These are phyloP conservation scores for Drosophila bifasciata DNA, from an alignment of 1,140 invertebrate species.

Conservation along the genomic window DNA sequence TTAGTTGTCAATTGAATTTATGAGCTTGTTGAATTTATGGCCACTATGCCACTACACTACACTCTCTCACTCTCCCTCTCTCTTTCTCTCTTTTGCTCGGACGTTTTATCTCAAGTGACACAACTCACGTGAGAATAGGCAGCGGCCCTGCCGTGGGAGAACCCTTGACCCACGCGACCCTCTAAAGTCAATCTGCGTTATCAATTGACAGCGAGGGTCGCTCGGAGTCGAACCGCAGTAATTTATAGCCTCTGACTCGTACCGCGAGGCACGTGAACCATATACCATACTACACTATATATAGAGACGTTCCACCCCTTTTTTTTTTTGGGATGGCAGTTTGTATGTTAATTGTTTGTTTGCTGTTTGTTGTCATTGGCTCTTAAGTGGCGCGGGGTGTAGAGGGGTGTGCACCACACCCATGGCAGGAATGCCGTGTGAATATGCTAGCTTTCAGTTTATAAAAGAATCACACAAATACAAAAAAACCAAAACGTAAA, in stretches of 20 bases:
- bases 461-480: constrained; percentile 30
- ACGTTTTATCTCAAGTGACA: constrained; percentile 61
- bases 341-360: constrained; percentile 82
- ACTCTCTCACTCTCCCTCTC: constrained; percentile 14
- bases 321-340: constrained; percentile 18
- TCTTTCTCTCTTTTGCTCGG: constrained; percentile 10
- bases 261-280: constrained; percentile 64
- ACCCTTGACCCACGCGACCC: constrained; percentile 36
- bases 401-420: constrained; percentile 4
- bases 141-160: constrained; percentile 1
- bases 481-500: constrained; percentile 31
- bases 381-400: constrained; percentile 61
- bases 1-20: constrained; percentile 84
- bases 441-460: constrained; percentile 76
- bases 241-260: constrained; percentile 63
- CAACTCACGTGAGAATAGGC: constrained; percentile 54
- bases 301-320: constrained; percentile 37
- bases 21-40: constrained; percentile 73
- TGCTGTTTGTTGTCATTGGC: constrained; percentile 81
- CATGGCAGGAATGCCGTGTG: constrained; percentile 56
- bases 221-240: constrained; percentile 72
- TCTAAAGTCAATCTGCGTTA: constrained; percentile 46
- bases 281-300: too few relatives aligned
- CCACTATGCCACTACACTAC: constrained; percentile 6
- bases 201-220: constrained; percentile 53